A percentile compares a stretch with the other conserved stretches of the same genome.
These are phyloP conservation scores for Macrotis lagotis DNA, from an alignment of 2,113 vertebrate species.

Conservation along the genomic window DNA sequence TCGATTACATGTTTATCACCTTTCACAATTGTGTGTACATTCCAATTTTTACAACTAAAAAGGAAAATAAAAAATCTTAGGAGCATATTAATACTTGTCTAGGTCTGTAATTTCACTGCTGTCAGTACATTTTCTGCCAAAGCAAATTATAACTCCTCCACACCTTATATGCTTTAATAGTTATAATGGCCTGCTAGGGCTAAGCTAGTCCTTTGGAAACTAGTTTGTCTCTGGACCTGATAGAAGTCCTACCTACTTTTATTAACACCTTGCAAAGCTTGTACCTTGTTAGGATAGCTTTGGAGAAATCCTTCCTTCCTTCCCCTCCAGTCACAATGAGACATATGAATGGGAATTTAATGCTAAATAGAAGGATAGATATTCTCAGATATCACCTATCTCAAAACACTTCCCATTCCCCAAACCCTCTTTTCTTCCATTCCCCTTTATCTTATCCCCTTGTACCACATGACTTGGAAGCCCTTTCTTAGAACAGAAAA, in stretches of 20 bases:
- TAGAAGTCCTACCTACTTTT: background rate
- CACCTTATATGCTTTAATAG: background rate
- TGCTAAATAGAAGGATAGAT: background rate
- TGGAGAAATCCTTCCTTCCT: background rate
- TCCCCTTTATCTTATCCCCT: background rate
- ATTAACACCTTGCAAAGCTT: background rate
- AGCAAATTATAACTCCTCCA: background rate
- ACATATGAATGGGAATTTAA: background rate
- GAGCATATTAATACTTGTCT: background rate
- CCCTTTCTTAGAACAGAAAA: background rate
- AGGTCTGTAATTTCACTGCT: background rate
- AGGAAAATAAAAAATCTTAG: background rate
- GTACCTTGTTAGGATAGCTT: background rate
- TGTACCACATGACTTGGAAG: background rate
- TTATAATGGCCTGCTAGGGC: background rate
- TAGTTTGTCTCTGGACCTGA: background rate
- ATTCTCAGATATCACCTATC: background rate
- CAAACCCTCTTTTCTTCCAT: background rate
- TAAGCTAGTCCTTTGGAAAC: background rate
- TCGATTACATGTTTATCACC: constrained; percentile 19
- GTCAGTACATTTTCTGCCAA: background rate
- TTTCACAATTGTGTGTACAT: background rate
- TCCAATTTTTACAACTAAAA: background rate
- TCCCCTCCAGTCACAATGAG: background rate
- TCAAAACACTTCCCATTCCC: background rate